phyloP scores from a whole-genome alignment of 2,888 invertebrate species.

The Lordiphosa andalusiaca region DNA sequence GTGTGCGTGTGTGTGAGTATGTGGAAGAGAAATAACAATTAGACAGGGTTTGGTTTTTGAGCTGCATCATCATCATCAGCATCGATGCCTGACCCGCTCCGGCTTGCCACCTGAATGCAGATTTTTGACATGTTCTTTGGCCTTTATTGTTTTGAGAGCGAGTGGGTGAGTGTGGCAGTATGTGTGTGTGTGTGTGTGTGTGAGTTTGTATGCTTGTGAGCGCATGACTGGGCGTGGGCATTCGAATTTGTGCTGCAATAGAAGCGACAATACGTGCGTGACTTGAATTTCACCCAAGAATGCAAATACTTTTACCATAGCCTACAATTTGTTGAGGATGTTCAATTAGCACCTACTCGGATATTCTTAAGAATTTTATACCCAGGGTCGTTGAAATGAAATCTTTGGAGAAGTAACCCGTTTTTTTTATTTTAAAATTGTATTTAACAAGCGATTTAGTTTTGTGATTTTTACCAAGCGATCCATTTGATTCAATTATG shows the following conservation, averaged over 20 bases:
- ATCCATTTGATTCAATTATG: too few relatives aligned
- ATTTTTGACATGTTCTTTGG: slow-evolving; percentile 16
- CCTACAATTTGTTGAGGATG: too few relatives aligned
- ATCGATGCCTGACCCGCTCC: slow-evolving; percentile 12
- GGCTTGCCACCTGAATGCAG: slow-evolving; percentile 28
- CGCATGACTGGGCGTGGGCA: slow-evolving; percentile 10
- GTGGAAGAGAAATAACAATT: background rate
- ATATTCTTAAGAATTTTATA: too few relatives aligned
- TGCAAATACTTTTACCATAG: slow-evolving; percentile 1
- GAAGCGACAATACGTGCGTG: slow-evolving; percentile 14
- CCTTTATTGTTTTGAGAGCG: slow-evolving; percentile 13
- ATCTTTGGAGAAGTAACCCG: too few relatives aligned
- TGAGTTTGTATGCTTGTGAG: slow-evolving; percentile 9
- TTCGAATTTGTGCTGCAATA: slow-evolving; percentile 11
- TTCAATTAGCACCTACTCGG: too few relatives aligned
- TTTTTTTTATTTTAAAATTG: too few relatives aligned
- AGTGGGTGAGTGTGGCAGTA: slow-evolving; percentile 12
- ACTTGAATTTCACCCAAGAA: slow-evolving; percentile 7
- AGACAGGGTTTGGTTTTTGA: slow-evolving; percentile 1
- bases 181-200: slow-evolving; percentile 11
- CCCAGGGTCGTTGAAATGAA: too few relatives aligned
- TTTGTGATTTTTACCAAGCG: too few relatives aligned
- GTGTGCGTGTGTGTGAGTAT: background rate
- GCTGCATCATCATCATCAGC: slow-evolving; percentile 1
- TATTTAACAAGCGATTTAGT: too few relatives aligned